A percentile compares a stretch with the other conserved stretches of the same genome.
phyloP scores from a whole-genome alignment of 2,888 invertebrate genomes.

The Germaria angustata region DNA sequence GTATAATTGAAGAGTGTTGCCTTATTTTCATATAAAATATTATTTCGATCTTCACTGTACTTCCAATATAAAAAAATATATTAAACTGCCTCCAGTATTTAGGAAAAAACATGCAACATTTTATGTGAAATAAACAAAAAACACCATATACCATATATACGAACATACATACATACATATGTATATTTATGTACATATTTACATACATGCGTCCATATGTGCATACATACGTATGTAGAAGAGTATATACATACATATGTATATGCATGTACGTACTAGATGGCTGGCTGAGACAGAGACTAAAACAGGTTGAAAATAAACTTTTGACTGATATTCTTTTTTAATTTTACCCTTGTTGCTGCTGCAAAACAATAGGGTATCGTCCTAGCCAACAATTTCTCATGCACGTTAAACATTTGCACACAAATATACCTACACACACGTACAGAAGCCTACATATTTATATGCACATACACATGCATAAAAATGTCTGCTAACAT shows the following conservation, averaged over 20 bases:
- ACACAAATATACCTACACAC: not conserved
- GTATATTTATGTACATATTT: not conserved
- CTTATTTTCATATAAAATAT: not conserved
- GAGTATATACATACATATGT: too few species aligned
- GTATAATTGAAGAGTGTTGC: too few species aligned
- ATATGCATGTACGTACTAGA: not conserved
- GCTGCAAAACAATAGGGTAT: constrained; percentile 55
- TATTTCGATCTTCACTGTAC: constrained; percentile 34
- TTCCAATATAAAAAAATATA: not conserved
- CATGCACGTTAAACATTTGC: not conserved
- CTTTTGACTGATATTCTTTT: constrained; percentile 1
- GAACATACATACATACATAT: too few species aligned
- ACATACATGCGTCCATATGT: not conserved
- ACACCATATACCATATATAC: not conserved
- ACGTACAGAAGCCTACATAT: not conserved
- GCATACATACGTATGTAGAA: too few species aligned
- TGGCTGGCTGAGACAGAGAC: constrained; percentile 30
- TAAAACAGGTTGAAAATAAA: constrained; percentile 64
- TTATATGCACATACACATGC: not conserved
- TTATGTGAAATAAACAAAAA: constrained; percentile 33
- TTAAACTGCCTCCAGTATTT: not conserved
- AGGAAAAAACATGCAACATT: constrained; percentile 29
- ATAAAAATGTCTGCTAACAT: not conserved
- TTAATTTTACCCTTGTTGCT: constrained; percentile 28
- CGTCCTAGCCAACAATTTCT: constrained; percentile 54